phyloP scores from a whole-genome alignment of 1,140 invertebrate species.

The Halictus rubicundus region DNA sequence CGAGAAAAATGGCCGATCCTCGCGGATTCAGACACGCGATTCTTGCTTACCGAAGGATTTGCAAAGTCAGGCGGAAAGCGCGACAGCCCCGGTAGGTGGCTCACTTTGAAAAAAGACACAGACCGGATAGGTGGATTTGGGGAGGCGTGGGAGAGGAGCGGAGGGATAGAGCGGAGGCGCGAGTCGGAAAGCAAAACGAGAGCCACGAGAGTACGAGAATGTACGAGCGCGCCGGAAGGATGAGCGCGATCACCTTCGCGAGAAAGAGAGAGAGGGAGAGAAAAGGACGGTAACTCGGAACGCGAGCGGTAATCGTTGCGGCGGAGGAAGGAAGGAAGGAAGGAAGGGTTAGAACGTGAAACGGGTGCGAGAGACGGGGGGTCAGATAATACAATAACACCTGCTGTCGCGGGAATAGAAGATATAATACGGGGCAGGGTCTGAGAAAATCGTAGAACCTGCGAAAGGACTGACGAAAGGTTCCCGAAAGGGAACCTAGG shows the following conservation, averaged over 20 bases:
- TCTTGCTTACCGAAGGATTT: conserved; percentile 52
- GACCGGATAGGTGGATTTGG: conserved; percentile 26
- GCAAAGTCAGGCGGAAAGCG: conserved; percentile 47
- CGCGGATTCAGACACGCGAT: conserved; percentile 35
- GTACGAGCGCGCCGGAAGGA: conserved; percentile 15
- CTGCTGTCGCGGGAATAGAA: conserved; percentile 9
- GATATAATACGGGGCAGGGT: neutral
- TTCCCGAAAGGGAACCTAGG: neutral
- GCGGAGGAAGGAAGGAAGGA: neutral
- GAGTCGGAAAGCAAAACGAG: conserved; percentile 38
- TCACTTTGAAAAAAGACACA: conserved; percentile 44
- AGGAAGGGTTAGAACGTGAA: too few species aligned
- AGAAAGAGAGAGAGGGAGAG: neutral
- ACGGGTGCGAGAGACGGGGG: neutral
- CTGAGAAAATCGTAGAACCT: neutral
- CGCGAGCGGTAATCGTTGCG: conserved; percentile 28
- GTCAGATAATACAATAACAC: conserved; percentile 17
- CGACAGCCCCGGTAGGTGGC: conserved; percentile 33
- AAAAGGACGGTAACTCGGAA: conserved; percentile 5
- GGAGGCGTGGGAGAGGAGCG: too few species aligned
- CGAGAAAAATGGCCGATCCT: conserved; percentile 22
- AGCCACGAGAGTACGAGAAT: conserved; percentile 25
- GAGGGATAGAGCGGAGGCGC: neutral
- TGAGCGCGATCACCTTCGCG: neutral
- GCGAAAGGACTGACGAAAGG: neutral